These are phyloP conservation scores for Spizella passerina DNA, from an alignment of 2,797 vertebrate genomes.

Conservation along the genomic window DNA sequence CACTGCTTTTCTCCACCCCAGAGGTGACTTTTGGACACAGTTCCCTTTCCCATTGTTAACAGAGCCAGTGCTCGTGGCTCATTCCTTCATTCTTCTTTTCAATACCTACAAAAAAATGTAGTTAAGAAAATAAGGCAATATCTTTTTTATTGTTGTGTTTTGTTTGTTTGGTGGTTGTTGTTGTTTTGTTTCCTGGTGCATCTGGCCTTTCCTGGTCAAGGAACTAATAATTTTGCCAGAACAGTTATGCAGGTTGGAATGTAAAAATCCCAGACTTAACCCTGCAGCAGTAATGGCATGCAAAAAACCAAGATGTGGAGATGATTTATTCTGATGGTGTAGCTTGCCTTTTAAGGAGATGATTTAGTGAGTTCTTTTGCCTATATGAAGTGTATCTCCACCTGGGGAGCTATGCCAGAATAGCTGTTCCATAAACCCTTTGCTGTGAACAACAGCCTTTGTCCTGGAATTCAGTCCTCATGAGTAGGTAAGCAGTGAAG, in stretches of 20 bases:
- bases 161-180: neutral
- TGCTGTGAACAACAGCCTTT: neutral
- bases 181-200: neutral
- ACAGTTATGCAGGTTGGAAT: constrained; percentile 11
- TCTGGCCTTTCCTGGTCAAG: constrained; percentile 1
- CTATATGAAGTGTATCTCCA: constrained; percentile 20
- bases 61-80: neutral
- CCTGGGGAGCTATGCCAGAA: constrained; percentile 52
- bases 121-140: neutral
- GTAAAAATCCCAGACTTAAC: constrained; percentile 19
- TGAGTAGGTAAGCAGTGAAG: neutral
- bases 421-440: constrained; percentile 26
- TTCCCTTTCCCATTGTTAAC: neutral
- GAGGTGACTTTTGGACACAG: neutral
- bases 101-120: neutral
- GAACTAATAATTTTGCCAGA: neutral
- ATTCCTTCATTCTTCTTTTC: neutral
- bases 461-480: neutral
- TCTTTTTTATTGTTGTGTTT: neutral
- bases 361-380: constrained; percentile 10
- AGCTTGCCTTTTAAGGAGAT: constrained; percentile 53
- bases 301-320: constrained; percentile 2
- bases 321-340: constrained; percentile 30
- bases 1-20: neutral
- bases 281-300: constrained; percentile 8